Percentiles rank a stretch among this genome's conserved stretches.
Conservation (phyloP, 2,113 vertebrate genomes). For the Zonotrichia leucophrys region DNA sequence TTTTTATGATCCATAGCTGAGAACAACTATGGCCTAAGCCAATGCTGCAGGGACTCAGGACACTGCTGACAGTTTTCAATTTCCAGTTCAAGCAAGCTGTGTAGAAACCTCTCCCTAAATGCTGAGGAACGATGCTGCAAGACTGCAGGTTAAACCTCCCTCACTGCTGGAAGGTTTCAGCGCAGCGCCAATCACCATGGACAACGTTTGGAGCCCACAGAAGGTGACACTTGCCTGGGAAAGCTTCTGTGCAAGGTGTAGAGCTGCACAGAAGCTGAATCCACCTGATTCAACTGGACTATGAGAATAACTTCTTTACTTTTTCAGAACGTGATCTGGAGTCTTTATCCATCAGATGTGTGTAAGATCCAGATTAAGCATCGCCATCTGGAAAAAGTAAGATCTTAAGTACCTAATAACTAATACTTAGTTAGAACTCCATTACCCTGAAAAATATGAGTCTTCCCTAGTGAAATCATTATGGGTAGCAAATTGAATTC, state of each 20-base stretch:
- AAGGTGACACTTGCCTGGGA: background rate
- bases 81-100: background rate
- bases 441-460: conserved; percentile 18
- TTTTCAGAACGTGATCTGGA: background rate
- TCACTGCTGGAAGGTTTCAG: background rate
- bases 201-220: background rate
- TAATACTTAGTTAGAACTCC: conserved; percentile 1
- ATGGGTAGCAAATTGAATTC: conserved; percentile 24
- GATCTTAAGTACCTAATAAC: conserved; percentile 35
- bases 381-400: background rate
- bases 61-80: background rate
- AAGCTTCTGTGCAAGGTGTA: background rate
- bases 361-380: background rate
- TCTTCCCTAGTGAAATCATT: conserved; percentile 1
- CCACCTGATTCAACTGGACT: background rate
- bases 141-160: background rate
- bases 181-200: background rate
- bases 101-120: background rate
- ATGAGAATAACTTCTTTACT: background rate
- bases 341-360: background rate
- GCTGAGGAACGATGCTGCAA: background rate
- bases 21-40: background rate
- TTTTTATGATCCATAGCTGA: background rate
- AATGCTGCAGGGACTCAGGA: background rate
- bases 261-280: background rate